Conservation (phyloP, 1,140 invertebrate species). For the Copidosoma floridanum region DNA sequence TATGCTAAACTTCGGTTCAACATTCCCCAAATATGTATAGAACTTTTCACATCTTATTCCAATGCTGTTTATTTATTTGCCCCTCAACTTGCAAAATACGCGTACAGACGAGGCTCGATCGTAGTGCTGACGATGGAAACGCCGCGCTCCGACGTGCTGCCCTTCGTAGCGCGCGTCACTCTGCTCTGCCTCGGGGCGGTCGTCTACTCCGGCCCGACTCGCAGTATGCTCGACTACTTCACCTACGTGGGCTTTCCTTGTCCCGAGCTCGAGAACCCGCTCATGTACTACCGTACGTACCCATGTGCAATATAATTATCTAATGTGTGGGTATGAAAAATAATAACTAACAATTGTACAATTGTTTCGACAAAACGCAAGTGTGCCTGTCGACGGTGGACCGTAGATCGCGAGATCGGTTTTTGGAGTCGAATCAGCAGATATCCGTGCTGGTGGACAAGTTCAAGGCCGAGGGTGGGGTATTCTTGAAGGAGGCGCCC, state of each 20-base stretch:
- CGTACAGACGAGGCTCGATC: slow-evolving; percentile 75
- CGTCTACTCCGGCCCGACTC: slow-evolving; percentile 85
- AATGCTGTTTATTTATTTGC: too few relatives aligned
- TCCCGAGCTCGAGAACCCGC: slow-evolving; percentile 86
- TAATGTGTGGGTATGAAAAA: too few relatives aligned
- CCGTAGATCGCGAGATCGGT: slow-evolving; percentile 79
- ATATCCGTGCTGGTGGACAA: slow-evolving; percentile 88
- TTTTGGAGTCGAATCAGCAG: slow-evolving; percentile 89
- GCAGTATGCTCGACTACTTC: slow-evolving; percentile 89
- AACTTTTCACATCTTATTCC: too few relatives aligned
- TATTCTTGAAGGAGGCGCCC: slow-evolving; percentile 64
- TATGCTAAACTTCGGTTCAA: too few relatives aligned
- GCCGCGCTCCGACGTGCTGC: slow-evolving; percentile 88
- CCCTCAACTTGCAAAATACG: too few relatives aligned
- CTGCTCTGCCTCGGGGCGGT: slow-evolving; percentile 84
- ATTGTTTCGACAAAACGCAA: too few relatives aligned
- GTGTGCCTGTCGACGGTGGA: slow-evolving; percentile 92
- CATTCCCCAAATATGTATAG: too few relatives aligned
- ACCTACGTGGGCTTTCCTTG: slow-evolving; percentile 89
- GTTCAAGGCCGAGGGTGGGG: slow-evolving; percentile 78
- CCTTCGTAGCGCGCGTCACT: slow-evolving; percentile 81
- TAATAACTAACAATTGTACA: too few relatives aligned
- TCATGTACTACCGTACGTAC: slow-evolving; percentile 89
- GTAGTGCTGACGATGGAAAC: slow-evolving; percentile 90
- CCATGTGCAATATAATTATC: background rate